phyloP scores from a whole-genome alignment of 2,797 vertebrate species.

The Champsocephalus gunnari region DNA sequence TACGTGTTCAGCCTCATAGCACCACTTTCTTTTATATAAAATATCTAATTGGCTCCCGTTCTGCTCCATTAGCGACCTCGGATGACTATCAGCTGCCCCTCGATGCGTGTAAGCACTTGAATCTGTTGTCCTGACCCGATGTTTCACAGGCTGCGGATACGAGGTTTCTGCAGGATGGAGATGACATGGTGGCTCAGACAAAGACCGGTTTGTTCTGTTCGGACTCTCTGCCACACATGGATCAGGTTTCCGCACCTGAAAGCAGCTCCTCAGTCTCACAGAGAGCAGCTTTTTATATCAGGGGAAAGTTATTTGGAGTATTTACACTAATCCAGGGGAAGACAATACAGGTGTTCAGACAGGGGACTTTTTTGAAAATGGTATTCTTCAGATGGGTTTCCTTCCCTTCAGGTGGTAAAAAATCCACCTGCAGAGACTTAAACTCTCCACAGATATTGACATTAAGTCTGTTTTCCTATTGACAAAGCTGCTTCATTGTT shows the following conservation, averaged over 20 bases:
- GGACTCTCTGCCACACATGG: constrained; percentile 34
- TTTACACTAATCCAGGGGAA: constrained; percentile 42
- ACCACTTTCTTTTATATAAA: not conserved
- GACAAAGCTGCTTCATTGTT: not conserved
- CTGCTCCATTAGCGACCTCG: constrained; percentile 12
- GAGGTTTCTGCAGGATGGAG: not conserved
- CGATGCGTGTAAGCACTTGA: constrained; percentile 22
- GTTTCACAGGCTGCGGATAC: too few species aligned
- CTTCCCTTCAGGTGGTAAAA: not conserved
- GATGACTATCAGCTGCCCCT: constrained; percentile 6
- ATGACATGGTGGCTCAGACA: constrained; percentile 13
- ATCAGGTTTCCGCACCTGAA: constrained; percentile 48
- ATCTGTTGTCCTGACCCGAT: not conserved
- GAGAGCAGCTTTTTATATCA: not conserved
- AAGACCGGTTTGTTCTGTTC: constrained; percentile 44
- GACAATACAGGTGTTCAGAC: constrained; percentile 24
- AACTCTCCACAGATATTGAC: not conserved
- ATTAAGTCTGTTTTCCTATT: not conserved
- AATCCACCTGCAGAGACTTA: not conserved
- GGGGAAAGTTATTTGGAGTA: constrained; percentile 33
- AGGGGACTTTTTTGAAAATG: not conserved
- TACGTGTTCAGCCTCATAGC: not conserved
- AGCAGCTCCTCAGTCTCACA: constrained; percentile 10
- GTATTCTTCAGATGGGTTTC: not conserved
- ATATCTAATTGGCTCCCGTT: not conserved